phyloP scores from a whole-genome alignment of 2,888 invertebrate species.

The Sepioteuthis lessoniana region DNA sequence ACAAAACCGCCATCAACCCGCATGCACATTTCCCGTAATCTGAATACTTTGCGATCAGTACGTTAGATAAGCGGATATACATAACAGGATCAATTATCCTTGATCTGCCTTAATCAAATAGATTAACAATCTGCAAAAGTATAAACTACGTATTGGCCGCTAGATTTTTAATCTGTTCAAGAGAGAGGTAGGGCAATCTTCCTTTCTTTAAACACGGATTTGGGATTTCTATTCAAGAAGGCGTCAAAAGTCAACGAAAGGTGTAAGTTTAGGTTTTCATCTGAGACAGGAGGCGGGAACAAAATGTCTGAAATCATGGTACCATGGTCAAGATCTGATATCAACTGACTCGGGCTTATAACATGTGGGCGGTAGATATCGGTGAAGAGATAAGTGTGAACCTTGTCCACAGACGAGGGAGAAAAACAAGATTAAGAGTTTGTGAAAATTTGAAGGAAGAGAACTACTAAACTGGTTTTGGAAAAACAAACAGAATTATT shows the following conservation, averaged over 20 bases:
- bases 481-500: too few relatives aligned
- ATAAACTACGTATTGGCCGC: background rate
- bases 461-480: too few relatives aligned
- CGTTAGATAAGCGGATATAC: background rate
- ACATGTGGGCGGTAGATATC: background rate
- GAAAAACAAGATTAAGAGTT: too few relatives aligned
- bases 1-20: background rate
- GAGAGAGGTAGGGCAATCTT: background rate
- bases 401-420: too few relatives aligned
- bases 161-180: background rate
- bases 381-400: background rate
- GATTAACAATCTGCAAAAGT: background rate
- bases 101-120: background rate
- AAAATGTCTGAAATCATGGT: background rate
- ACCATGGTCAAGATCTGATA: background rate
- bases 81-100: conserved; percentile 33
- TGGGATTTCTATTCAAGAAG: background rate
- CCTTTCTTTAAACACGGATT: background rate
- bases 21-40: background rate
- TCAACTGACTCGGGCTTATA: background rate
- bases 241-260: background rate
- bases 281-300: background rate
- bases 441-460: too few relatives aligned
- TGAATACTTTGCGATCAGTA: background rate
- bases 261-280: background rate